Conservation (phyloP, 2,888 invertebrate genomes). For the Harmothoe impar region DNA sequence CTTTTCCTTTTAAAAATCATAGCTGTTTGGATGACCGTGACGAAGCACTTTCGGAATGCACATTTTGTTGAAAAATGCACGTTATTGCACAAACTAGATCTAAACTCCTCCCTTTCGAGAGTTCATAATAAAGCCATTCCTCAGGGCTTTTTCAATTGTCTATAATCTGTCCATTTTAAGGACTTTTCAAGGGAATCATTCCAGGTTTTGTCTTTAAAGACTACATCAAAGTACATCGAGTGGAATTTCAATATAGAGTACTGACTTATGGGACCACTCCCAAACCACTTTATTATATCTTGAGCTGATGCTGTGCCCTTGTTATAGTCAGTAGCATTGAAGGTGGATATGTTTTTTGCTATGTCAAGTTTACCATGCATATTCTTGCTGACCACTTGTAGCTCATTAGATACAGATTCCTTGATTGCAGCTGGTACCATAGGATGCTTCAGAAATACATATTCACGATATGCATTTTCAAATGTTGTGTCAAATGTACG, state of each 20-base stretch:
- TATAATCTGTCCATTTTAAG: slow-evolving; percentile 1
- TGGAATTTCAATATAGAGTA: neutral
- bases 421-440: slow-evolving; percentile 33
- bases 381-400: neutral
- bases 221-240: neutral
- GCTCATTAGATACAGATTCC: neutral
- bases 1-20: too few relatives aligned
- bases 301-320: neutral
- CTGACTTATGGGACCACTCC: neutral
- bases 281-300: neutral
- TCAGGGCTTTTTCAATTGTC: neutral
- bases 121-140: too few relatives aligned
- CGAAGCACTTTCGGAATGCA: too few relatives aligned
- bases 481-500: slow-evolving; percentile 14
- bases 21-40: too few relatives aligned
- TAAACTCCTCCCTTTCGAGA: too few relatives aligned
- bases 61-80: too few relatives aligned
- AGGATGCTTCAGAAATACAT: slow-evolving; percentile 56
- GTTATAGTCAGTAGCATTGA: neutral
- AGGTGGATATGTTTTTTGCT: neutral
- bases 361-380: neutral
- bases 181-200: neutral
- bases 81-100: too few relatives aligned
- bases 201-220: neutral
- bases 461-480: slow-evolving; percentile 49